Evolutionary conservation across 1,140 invertebrate genomes (phyloP).

Genomic region (Calliphora vicina): DNA sequence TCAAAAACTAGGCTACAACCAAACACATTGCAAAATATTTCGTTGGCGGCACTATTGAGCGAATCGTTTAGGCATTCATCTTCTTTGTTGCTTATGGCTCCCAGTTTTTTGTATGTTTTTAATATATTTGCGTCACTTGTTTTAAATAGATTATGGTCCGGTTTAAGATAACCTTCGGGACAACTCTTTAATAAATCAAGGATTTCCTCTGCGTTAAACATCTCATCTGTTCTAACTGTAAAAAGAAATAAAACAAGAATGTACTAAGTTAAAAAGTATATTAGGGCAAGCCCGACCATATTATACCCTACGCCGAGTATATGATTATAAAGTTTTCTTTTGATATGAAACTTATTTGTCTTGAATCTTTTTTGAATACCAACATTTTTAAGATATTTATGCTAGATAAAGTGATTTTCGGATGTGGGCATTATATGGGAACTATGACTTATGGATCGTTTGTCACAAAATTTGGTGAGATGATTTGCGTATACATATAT

Average conservation of each 20-base stretch:
- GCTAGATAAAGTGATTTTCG: too few species aligned
- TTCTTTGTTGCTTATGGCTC: slow-evolving; percentile 47
- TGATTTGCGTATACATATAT: too few species aligned
- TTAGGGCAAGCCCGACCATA: too few species aligned
- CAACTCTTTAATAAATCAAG: slow-evolving; percentile 18
- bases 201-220: slow-evolving; percentile 28
- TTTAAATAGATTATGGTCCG: slow-evolving; percentile 25
- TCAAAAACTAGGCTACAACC: slow-evolving; percentile 23
- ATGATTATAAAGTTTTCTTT: too few species aligned
- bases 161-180: slow-evolving; percentile 23
- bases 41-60: neutral
- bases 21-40: slow-evolving; percentile 36
- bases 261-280: too few species aligned
- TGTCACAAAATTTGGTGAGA: too few species aligned
- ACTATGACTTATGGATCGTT: too few species aligned
- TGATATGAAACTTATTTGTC: too few species aligned
- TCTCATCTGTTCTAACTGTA: neutral
- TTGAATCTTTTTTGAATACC: too few species aligned
- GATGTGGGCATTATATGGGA: too few species aligned
- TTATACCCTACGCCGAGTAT: too few species aligned
- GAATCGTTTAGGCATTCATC: slow-evolving; percentile 38
- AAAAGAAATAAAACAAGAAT: neutral
- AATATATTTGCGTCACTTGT: slow-evolving; percentile 4
- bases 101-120: slow-evolving; percentile 48
- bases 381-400: too few species aligned